phyloP scores from a whole-genome alignment of 2,797 vertebrate species.

The Siniperca scherzeri region DNA sequence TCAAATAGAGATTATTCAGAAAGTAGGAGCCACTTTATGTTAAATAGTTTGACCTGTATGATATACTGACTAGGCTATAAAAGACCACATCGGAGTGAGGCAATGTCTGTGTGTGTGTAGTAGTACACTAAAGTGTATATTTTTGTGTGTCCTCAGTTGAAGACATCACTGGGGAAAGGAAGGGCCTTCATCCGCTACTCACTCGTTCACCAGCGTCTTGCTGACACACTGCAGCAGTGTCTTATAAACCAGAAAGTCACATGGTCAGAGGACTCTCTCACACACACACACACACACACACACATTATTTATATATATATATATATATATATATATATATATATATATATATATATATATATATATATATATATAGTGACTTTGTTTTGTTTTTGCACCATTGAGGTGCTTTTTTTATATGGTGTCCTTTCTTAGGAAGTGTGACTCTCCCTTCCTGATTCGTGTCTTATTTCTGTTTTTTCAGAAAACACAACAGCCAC shows the following conservation, averaged over 20 bases:
- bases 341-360: too few species aligned
- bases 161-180: conserved; percentile 96
- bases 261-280: conserved; percentile 83
- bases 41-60: background rate
- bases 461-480: conserved; percentile 59
- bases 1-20: background rate
- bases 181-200: conserved; percentile 96
- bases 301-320: background rate
- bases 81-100: background rate
- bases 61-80: background rate
- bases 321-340: too few species aligned
- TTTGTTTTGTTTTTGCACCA: too few species aligned
- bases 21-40: background rate
- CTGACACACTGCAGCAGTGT: conserved; percentile 97
- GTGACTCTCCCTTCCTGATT: conserved; percentile 63
- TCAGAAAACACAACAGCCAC: background rate
- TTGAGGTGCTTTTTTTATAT: too few species aligned
- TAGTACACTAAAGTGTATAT: background rate
- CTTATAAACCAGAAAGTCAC: conserved; percentile 94
- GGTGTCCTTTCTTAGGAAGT: conserved; percentile 26
- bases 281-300: conserved; percentile 7
- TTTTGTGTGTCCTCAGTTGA: conserved; percentile 85
- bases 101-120: background rate
- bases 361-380: too few species aligned
- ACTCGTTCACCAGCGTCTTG: conserved; percentile 94